phyloP scores from a whole-genome alignment of 2,797 vertebrate genomes.

The Cichlasoma orientale region DNA sequence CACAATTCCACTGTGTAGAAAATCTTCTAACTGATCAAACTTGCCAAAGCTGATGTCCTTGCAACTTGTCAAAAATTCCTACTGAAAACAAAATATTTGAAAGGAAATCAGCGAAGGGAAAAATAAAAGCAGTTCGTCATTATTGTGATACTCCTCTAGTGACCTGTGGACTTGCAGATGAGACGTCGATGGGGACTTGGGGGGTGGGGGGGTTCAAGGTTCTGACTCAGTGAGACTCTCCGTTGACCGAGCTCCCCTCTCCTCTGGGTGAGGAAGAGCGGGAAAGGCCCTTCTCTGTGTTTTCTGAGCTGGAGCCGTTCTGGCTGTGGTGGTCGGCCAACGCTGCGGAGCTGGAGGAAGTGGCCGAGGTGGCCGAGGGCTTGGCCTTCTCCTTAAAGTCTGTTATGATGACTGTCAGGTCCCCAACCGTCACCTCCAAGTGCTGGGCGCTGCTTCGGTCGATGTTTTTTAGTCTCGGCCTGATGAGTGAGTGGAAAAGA shows the following conservation, averaged over 20 bases:
- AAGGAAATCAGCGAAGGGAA: neutral
- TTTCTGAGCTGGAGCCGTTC: constrained; percentile 97
- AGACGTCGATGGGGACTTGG: constrained; percentile 17
- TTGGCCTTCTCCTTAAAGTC: constrained; percentile 99
- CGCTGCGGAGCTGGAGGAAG: constrained; percentile 78
- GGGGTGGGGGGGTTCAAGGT: neutral
- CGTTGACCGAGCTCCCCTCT: constrained; percentile 92
- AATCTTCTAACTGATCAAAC: constrained; percentile 3
- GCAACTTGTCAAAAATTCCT: neutral
- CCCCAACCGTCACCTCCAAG: constrained; percentile 98
- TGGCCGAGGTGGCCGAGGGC: constrained; percentile 87
- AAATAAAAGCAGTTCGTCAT: neutral
- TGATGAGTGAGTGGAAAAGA: constrained; percentile 41
- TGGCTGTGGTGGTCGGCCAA: constrained; percentile 93
- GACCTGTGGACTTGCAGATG: constrained; percentile 28
- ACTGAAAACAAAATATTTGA: neutral
- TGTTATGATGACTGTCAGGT: constrained; percentile 99
- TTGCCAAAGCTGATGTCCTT: neutral
- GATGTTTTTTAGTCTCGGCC: constrained; percentile 99
- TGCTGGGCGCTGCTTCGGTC: constrained; percentile 99
- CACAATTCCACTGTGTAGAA: constrained; percentile 21
- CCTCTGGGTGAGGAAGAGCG: constrained; percentile 94
- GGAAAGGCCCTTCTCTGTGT: constrained; percentile 93
- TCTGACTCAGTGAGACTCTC: constrained; percentile 92
- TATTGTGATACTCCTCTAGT: constrained; percentile 23